Percentiles rank a stretch among this genome's conserved stretches.
phyloP scores from a whole-genome alignment of 2,113 vertebrate species.

The Pterocles burchelli region DNA sequence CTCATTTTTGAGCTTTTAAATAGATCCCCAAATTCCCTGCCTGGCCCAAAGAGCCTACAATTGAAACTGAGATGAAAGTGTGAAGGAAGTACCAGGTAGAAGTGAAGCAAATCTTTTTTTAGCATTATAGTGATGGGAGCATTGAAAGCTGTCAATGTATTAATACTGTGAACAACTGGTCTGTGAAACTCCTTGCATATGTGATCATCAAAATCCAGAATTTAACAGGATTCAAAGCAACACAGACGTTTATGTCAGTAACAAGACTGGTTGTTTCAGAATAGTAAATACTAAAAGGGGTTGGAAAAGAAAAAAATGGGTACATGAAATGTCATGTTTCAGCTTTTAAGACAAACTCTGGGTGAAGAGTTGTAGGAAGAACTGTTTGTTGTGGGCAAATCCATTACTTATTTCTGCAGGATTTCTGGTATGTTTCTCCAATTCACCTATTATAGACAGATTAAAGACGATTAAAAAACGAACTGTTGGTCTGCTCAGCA shows the following conservation, averaged over 20 bases:
- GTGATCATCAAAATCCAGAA: not conserved
- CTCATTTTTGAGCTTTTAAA: not conserved
- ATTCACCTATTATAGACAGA: not conserved
- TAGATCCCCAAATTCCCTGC: not conserved
- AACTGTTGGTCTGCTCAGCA: not conserved
- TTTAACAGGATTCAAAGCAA: not conserved
- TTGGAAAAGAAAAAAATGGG: not conserved
- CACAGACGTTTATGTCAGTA: not conserved
- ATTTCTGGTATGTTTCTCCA: not conserved
- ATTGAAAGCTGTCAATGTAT: not conserved
- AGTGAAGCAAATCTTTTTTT: not conserved
- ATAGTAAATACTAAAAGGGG: not conserved
- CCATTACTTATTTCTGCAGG: not conserved
- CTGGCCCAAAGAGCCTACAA: not conserved
- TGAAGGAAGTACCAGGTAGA: not conserved
- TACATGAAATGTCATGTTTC: not conserved
- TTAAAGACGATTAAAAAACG: not conserved
- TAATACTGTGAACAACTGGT: not conserved
- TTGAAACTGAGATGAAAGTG: not conserved
- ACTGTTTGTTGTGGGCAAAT: not conserved
- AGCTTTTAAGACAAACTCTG: not conserved
- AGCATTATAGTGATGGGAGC: not conserved
- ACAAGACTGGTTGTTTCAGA: not conserved
- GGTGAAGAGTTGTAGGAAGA: not conserved
- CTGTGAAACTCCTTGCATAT: not conserved